These are phyloP conservation scores for Mesitornis unicolor DNA, from an alignment of 2,113 vertebrate genomes.

Conservation along the genomic window DNA sequence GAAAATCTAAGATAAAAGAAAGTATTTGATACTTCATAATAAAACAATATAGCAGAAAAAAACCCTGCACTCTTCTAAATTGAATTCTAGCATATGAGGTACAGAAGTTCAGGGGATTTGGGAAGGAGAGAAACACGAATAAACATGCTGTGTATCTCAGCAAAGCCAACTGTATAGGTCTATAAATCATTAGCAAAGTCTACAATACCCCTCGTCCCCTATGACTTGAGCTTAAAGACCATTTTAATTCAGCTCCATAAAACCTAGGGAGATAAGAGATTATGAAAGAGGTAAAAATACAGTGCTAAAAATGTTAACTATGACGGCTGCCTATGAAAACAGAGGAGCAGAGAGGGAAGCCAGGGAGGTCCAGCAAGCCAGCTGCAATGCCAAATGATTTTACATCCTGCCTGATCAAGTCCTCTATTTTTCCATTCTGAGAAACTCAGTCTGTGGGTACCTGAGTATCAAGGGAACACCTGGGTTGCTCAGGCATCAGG, in stretches of 20 bases:
- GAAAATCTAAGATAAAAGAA: neutral
- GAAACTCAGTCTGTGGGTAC: neutral
- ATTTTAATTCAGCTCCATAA: neutral
- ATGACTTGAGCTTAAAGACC: neutral
- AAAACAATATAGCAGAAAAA: neutral
- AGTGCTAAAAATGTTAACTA: neutral
- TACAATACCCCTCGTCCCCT: neutral
- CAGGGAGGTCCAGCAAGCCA: neutral
- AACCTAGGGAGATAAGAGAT: neutral
- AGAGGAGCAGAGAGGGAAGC: neutral
- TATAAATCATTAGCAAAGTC: neutral
- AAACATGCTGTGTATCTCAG: neutral
- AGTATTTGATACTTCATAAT: neutral
- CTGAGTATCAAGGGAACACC: neutral
- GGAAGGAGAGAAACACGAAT: neutral
- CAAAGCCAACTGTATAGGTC: neutral
- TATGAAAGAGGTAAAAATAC: neutral
- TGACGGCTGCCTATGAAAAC: neutral
- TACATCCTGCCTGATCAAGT: neutral
- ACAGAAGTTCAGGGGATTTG: neutral
- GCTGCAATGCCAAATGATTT: neutral
- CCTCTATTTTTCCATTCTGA: neutral
- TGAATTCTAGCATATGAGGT: neutral
- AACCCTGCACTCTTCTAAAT: neutral
- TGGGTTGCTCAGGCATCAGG: neutral